Percentiles rank a stretch among this genome's conserved stretches.
Conservation (phyloP, 2,113 vertebrate genomes). For the Piliocolobus tephrosceles region DNA sequence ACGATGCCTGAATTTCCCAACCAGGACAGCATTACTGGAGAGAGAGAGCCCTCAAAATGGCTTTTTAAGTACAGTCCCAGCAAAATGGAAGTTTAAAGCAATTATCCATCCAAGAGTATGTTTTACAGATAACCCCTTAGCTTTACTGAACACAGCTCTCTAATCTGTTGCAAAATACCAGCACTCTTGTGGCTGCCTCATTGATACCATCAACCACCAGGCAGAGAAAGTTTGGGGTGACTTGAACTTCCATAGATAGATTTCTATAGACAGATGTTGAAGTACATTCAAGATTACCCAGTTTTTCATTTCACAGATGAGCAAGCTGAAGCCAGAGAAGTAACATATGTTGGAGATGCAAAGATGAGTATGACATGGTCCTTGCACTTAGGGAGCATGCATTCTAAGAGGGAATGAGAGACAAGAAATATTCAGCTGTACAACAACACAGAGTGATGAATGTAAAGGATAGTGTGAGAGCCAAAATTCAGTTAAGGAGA, state of each 20-base stretch:
- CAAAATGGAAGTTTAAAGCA: slow-evolving; percentile 61
- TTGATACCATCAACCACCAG: not conserved
- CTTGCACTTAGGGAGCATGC: not conserved
- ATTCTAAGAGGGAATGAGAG: not conserved
- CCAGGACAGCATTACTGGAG: slow-evolving; percentile 50
- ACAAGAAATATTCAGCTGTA: not conserved
- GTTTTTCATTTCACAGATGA: not conserved
- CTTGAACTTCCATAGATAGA: not conserved
- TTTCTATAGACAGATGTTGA: not conserved
- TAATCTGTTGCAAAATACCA: slow-evolving; percentile 21
- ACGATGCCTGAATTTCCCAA: slow-evolving; percentile 62
- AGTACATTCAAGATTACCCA: not conserved
- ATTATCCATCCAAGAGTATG: not conserved
- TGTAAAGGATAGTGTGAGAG: not conserved
- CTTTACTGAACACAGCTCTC: slow-evolving; percentile 5
- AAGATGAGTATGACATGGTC: not conserved
- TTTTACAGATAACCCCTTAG: not conserved
- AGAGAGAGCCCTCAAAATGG: slow-evolving; percentile 53
- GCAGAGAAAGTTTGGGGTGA: not conserved
- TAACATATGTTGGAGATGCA: not conserved
- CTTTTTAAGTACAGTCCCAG: slow-evolving; percentile 54
- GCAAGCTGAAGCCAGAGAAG: not conserved
- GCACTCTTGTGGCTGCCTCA: not conserved
- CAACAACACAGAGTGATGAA: accelerated
- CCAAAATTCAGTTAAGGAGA: not conserved